Percentiles rank a stretch among this genome's conserved stretches.
phyloP scores from a whole-genome alignment of 1,140 invertebrate species.

The Orchesella cincta region DNA sequence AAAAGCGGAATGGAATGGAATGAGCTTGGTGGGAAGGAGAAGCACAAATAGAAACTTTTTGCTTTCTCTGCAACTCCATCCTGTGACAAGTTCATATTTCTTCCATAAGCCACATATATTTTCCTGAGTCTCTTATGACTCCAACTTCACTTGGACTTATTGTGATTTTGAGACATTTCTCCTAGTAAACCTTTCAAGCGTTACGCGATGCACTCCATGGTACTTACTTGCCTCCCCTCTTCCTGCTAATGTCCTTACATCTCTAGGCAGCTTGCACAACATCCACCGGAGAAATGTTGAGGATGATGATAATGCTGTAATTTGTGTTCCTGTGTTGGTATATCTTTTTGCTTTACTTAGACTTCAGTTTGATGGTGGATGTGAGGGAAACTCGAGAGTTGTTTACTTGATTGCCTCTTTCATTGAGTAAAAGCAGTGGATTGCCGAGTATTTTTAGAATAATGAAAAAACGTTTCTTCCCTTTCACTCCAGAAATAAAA shows the following conservation, averaged over 20 bases:
- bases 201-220: background rate
- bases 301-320: background rate
- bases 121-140: background rate
- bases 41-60: background rate
- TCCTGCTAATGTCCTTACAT: background rate
- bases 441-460: too few species aligned
- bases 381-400: background rate
- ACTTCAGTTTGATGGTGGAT: background rate
- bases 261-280: background rate
- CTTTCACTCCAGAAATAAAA: too few species aligned
- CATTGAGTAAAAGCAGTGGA: background rate
- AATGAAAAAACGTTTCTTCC: too few species aligned
- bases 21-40: too few species aligned
- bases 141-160: slow-evolving; percentile 5
- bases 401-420: slow-evolving; percentile 13
- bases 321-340: background rate
- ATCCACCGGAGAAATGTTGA: background rate
- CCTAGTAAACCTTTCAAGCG: background rate
- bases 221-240: background rate
- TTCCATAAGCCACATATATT: slow-evolving; percentile 3
- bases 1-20: too few species aligned
- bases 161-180: slow-evolving; percentile 3
- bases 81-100: slow-evolving; percentile 16
- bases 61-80: background rate
- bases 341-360: background rate